Evolutionary conservation across 2,888 invertebrate genomes (phyloP).

Genomic region (Nomada fabriciana): DNA sequence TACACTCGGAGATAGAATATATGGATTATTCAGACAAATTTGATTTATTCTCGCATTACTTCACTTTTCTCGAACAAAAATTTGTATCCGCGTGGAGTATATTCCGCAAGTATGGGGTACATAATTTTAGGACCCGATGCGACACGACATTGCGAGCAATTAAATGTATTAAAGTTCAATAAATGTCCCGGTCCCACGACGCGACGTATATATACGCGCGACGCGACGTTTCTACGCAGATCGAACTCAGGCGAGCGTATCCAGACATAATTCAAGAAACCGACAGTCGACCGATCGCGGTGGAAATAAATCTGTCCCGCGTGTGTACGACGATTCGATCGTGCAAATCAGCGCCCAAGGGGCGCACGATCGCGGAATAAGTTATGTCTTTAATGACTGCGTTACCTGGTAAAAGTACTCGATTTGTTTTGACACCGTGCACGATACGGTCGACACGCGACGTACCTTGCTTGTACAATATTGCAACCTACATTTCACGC

Average conservation of each 20-base stretch:
- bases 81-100: no score
- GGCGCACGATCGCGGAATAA: slow-evolving; percentile 54
- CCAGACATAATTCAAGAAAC: slow-evolving; percentile 38
- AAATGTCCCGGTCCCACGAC: not conserved
- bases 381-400: slow-evolving; percentile 54
- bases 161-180: not conserved
- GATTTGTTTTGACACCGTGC: slow-evolving; percentile 52
- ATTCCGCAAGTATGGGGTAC: no score
- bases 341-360: slow-evolving; percentile 54
- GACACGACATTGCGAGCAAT: not conserved
- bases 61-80: no score
- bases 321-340: slow-evolving; percentile 55
- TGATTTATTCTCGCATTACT: no score
- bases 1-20: no score
- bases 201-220: not conserved
- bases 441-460: slow-evolving; percentile 33
- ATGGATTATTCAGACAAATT: no score
- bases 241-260: slow-evolving; percentile 20
- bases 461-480: slow-evolving; percentile 36
- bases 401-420: slow-evolving; percentile 46
- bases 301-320: slow-evolving; percentile 51
- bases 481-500: slow-evolving; percentile 51
- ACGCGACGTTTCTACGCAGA: not conserved
- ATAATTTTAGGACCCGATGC: not conserved
- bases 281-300: slow-evolving; percentile 39